Base-by-base conservation (phyloP, 2,797 vertebrate genomes). In the Acipenser transmontanus region DNA sequence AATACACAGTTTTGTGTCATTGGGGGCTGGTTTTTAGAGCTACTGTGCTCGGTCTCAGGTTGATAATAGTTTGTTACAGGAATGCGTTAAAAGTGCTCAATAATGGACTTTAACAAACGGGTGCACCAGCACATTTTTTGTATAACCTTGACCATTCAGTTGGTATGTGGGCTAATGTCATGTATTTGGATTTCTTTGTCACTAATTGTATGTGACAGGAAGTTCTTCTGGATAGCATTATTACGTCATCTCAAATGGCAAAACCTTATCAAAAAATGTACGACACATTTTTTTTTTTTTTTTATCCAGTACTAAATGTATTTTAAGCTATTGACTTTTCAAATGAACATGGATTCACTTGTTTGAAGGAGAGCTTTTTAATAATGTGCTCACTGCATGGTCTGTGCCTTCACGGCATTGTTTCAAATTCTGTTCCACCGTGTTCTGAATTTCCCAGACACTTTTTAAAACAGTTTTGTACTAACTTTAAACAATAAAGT, bases 401-500 rank as follows among this genome's bases (percentile, higher is more conserved):
- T 74, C 74, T 70, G 57, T 54, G 64, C 65, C 68, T 50, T 20
- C 72, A 63, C 52, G 72, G 70, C 68, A 65, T 63, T 59, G 14
- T 52, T 47, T 67, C 50, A 17, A 62, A 66, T 6, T 50, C 69
- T 8, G 57, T 11, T 62, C 63, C 60, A 5, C 20, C 64, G 56
- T 66, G 60, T 61, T 73, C 72, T 63, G 47, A 63, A 73, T 73
- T 70, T 70, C 74, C 70, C 68, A 75, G 66, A 71, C 77, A 80
- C 78, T 77, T 54, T 73, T 54, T 73, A 81, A 80, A 80, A 78
- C 78, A 74, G 81, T 80, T 89, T 91, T 90, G 84, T 89, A 90
- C 84, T 71, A 73, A 85, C 80, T 89, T 89, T 87, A 84, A 89
- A 88, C 81, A 88, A 89, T 90, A 90, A 90, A 89, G 78, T 81